Percentiles rank a stretch among this genome's conserved stretches.
These are phyloP conservation scores for Triplophysa tibetana DNA, from an alignment of 2,113 vertebrate genomes.

Conservation along the genomic window DNA sequence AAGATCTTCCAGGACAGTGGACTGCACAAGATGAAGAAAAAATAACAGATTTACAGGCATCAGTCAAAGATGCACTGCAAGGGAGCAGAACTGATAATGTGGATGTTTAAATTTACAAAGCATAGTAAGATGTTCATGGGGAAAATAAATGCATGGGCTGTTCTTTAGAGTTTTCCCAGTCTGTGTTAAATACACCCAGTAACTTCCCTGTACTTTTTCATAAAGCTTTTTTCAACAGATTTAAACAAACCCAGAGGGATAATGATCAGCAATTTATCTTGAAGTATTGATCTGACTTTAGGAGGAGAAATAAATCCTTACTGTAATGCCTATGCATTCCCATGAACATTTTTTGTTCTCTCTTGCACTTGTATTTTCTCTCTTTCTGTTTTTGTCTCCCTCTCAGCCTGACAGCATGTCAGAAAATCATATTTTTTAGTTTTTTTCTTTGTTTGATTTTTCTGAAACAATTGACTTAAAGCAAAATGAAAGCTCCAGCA, in stretches of 20 bases:
- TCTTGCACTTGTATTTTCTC: not conserved
- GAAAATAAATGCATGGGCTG: too few relatives aligned
- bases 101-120: too few relatives aligned
- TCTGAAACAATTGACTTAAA: conserved; percentile 71
- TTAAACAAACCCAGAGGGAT: not conserved
- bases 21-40: not conserved
- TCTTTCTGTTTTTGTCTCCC: conserved; percentile 1
- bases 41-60: too few relatives aligned
- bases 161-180: too few relatives aligned
- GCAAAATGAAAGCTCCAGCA: conserved; percentile 64
- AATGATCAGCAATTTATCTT: not conserved
- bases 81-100: too few relatives aligned
- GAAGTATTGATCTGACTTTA: not conserved
- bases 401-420: conserved; percentile 8
- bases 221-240: not conserved
- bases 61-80: too few relatives aligned
- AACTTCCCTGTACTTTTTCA: not conserved
- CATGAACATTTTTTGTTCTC: not conserved
- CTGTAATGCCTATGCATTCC: not conserved
- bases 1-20: not conserved
- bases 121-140: too few relatives aligned
- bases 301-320: not conserved
- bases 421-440: not conserved
- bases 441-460: conserved; percentile 58
- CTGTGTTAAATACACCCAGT: not conserved